Percentiles rank a stretch among this genome's conserved stretches.
Evolutionary conservation across 2,888 invertebrate species (phyloP).

Genomic region (Heteromurus nitidus): DNA sequence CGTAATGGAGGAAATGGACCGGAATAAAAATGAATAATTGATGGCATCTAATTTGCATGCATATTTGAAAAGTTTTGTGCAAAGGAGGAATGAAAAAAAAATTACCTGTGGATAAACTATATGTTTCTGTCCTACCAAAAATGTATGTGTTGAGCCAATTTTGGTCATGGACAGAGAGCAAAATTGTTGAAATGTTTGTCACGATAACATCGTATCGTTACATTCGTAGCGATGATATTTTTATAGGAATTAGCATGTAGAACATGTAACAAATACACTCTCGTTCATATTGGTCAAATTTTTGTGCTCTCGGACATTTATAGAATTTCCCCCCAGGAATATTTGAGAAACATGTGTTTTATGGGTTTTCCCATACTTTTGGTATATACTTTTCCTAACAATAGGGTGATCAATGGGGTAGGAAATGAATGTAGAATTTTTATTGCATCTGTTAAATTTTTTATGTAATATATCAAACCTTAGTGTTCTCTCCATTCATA

Average conservation of each 20-base stretch:
- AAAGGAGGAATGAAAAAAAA: neutral
- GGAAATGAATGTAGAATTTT: constrained; percentile 34
- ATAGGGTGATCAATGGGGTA: neutral
- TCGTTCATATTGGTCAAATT: too few species aligned
- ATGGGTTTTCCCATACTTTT: too few species aligned
- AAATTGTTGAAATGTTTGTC: constrained; percentile 20
- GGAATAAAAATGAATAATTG: constrained; percentile 68
- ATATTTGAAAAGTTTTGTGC: constrained; percentile 19
- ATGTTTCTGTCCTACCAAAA: neutral
- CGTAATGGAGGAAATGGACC: neutral
- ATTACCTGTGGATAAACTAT: too few species aligned
- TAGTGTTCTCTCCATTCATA: constrained; percentile 12
- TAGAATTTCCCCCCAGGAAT: too few species aligned
- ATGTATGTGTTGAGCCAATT: too few species aligned
- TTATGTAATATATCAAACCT: neutral
- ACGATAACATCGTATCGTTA: constrained; percentile 17
- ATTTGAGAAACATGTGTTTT: too few species aligned
- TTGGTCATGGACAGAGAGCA: too few species aligned
- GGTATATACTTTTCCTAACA: too few species aligned
- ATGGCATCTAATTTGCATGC: constrained; percentile 69
- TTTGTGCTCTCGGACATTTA: too few species aligned
- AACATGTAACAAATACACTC: too few species aligned
- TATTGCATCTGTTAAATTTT: constrained; percentile 28
- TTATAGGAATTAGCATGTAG: neutral
- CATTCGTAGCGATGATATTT: neutral